A percentile compares a stretch with the other conserved stretches of the same genome.
phyloP scores from a whole-genome alignment of 2,797 vertebrate genomes.

The Sternarchorhynchus goeldii region DNA sequence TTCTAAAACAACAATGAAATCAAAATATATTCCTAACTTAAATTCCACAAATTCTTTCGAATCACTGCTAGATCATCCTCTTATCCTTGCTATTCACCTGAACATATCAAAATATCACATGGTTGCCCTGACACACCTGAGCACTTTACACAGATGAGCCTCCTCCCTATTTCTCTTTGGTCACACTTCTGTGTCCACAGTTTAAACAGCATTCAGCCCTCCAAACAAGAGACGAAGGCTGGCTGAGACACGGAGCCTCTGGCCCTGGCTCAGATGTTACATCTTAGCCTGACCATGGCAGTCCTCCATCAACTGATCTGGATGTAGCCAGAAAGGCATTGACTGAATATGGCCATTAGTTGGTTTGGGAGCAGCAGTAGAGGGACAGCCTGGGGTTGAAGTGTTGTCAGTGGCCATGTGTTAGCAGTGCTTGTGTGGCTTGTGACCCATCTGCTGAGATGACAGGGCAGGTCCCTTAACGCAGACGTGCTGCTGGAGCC shows the following conservation, averaged over 20 bases:
- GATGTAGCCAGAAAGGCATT: conserved; percentile 42
- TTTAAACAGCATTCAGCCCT: conserved; percentile 28
- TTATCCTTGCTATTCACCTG: conserved; percentile 33
- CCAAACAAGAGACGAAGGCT: conserved; percentile 26
- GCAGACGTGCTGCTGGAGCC: conserved; percentile 37
- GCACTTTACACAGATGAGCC: conserved; percentile 21
- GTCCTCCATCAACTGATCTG: conserved; percentile 42
- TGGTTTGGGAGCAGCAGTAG: conserved; percentile 43
- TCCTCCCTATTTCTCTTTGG: conserved; percentile 9
- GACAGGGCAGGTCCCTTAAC: conserved; percentile 49
- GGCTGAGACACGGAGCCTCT: conserved; percentile 41
- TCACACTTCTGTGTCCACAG: conserved; percentile 18
- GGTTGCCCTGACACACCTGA: conserved; percentile 46
- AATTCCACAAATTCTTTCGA: conserved; percentile 10
- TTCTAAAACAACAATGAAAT: not conserved
- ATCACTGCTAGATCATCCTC: conserved; percentile 3
- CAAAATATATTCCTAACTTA: not conserved
- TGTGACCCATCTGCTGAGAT: conserved; percentile 59
- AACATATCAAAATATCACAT: conserved; percentile 16
- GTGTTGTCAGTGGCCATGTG: conserved; percentile 54
- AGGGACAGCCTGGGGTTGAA: conserved; percentile 42
- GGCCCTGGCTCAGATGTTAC: conserved; percentile 43
- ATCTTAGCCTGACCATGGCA: conserved; percentile 26
- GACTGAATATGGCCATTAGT: conserved; percentile 38
- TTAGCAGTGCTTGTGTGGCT: conserved; percentile 41